phyloP scores from a whole-genome alignment of 2,113 vertebrate species.

The Melanocharis versteri region DNA sequence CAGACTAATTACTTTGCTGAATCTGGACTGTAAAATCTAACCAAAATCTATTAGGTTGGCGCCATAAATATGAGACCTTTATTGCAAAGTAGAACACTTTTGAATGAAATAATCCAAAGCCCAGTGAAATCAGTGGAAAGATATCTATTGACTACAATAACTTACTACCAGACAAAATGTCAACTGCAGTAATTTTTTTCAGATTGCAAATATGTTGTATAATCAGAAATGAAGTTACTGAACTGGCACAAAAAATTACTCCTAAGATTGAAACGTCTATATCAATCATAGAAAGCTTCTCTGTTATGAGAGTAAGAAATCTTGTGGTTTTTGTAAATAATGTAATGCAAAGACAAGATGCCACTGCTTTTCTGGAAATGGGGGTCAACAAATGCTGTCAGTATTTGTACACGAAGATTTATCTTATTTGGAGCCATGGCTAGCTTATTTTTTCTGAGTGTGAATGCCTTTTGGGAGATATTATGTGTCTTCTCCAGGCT shows the following conservation, averaged over 20 bases:
- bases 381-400: background rate
- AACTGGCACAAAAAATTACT: background rate
- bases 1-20: background rate
- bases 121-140: background rate
- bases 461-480: background rate
- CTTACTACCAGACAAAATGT: background rate
- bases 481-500: background rate
- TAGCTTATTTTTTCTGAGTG: background rate
- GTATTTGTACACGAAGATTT: background rate
- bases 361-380: background rate
- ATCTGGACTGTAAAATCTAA: background rate
- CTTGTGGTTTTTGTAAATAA: background rate
- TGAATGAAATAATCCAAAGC: background rate
- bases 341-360: background rate
- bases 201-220: background rate
- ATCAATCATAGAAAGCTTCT: background rate
- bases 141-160: background rate
- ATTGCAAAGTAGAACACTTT: background rate
- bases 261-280: background rate
- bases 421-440: background rate
- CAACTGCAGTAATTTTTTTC: background rate
- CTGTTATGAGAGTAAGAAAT: background rate
- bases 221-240: background rate
- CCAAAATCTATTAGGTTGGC: background rate
- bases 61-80: background rate